phyloP scores from a whole-genome alignment of 2,113 vertebrate genomes.

The Pygoscelis adeliae region DNA sequence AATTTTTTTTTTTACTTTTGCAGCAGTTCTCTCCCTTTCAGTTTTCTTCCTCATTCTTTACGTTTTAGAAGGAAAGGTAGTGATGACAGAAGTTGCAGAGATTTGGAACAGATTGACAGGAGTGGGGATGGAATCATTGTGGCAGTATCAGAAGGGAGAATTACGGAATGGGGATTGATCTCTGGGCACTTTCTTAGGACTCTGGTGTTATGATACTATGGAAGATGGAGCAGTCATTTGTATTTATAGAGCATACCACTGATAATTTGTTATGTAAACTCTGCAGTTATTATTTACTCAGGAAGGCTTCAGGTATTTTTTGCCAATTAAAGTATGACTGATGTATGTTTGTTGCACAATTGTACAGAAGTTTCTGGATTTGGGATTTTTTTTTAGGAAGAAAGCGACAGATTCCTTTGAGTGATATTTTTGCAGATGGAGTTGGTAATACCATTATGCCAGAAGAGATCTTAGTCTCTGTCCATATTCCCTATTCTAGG shows the following conservation, averaged over 20 bases:
- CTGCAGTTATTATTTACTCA: background rate
- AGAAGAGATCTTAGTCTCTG: slow-evolving; percentile 83
- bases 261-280: background rate
- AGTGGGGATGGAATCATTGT: background rate
- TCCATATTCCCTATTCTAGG: slow-evolving; percentile 82
- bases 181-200: background rate
- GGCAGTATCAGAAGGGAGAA: background rate
- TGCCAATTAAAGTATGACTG: background rate
- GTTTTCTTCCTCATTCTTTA: background rate
- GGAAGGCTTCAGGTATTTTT: background rate
- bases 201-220: background rate
- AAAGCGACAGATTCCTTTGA: slow-evolving; percentile 73
- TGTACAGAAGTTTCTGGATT: background rate
- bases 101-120: background rate
- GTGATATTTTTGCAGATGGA: slow-evolving; percentile 82
- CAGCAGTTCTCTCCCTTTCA: background rate
- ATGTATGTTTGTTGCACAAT: background rate
- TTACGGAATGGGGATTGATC: background rate
- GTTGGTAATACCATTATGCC: slow-evolving; percentile 75
- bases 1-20: background rate
- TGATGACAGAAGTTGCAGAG: background rate
- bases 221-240: background rate
- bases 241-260: background rate
- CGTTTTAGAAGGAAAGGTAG: background rate
- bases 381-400: slow-evolving; percentile 46